Evolutionary conservation across 1,140 invertebrate species (phyloP).

Genomic region (Maconellicoccus hirsutus): DNA sequence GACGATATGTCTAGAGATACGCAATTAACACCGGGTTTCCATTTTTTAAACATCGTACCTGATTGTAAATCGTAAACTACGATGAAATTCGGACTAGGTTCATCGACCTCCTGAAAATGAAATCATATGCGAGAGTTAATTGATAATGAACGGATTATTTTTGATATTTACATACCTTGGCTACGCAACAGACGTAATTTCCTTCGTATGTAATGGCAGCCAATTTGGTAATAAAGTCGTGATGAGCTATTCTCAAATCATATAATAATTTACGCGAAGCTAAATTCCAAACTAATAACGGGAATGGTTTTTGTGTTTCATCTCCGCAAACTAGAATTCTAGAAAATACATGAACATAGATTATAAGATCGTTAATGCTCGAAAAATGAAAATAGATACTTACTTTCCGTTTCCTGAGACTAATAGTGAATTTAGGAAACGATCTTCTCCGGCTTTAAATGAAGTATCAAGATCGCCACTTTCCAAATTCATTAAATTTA

Average conservation of each 20-base stretch:
- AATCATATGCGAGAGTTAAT: background rate
- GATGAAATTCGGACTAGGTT: constrained; percentile 72
- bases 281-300: constrained; percentile 76
- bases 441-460: constrained; percentile 75
- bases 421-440: constrained; percentile 75
- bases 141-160: background rate
- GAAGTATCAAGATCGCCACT: constrained; percentile 73
- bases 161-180: constrained; percentile 35
- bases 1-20: constrained; percentile 70
- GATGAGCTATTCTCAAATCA: constrained; percentile 73
- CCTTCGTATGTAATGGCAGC: constrained; percentile 79
- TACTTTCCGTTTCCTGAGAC: constrained; percentile 74
- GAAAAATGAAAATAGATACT: constrained; percentile 24
- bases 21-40: constrained; percentile 70
- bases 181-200: constrained; percentile 47
- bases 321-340: constrained; percentile 78
- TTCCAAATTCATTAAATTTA: constrained; percentile 75
- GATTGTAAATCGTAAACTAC: constrained; percentile 84
- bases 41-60: constrained; percentile 81
- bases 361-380: background rate
- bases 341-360: constrained; percentile 24
- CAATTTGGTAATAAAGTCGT: constrained; percentile 72
- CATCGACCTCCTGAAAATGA: constrained; percentile 62
- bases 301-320: constrained; percentile 82
- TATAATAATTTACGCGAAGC: constrained; percentile 70